phyloP scores from a whole-genome alignment of 2,888 invertebrate species.

The Synergus umbraculus region DNA sequence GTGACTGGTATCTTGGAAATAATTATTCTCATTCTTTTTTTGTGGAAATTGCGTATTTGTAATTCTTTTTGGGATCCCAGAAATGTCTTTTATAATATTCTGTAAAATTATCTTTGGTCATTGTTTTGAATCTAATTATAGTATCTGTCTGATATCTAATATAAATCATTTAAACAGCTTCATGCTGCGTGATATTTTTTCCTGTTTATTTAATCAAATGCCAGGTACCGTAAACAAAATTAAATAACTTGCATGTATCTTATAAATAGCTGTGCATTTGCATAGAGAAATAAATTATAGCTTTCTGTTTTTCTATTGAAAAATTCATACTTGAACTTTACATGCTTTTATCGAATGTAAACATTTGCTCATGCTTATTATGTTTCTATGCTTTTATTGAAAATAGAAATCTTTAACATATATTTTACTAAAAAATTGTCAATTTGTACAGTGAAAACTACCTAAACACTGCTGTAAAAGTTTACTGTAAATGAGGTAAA shows the following conservation, averaged over 20 bases:
- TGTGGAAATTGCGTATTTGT: too few relatives aligned
- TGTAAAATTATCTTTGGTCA: background rate
- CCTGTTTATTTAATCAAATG: background rate
- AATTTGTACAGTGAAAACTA: too few relatives aligned
- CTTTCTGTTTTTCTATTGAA: background rate
- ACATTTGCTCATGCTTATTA: background rate
- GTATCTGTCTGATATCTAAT: too few relatives aligned
- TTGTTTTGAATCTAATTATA: background rate
- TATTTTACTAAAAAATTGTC: background rate
- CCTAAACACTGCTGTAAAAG: background rate
- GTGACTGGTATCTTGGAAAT: too few relatives aligned
- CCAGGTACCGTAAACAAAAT: background rate
- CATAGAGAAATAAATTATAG: background rate
- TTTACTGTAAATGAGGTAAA: background rate
- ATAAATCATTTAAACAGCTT: background rate
- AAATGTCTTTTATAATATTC: background rate
- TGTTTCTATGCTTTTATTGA: background rate
- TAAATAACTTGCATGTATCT: background rate
- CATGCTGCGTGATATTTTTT: background rate
- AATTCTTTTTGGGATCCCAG: too few relatives aligned
- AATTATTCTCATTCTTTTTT: too few relatives aligned
- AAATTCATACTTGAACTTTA: background rate
- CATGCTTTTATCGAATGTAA: background rate
- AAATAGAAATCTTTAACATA: background rate
- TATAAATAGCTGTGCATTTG: background rate